Percentiles rank a stretch among this genome's conserved stretches.
Evolutionary conservation across 2,797 vertebrate genomes (phyloP).

Genomic region (Myotis pilosus): DNA sequence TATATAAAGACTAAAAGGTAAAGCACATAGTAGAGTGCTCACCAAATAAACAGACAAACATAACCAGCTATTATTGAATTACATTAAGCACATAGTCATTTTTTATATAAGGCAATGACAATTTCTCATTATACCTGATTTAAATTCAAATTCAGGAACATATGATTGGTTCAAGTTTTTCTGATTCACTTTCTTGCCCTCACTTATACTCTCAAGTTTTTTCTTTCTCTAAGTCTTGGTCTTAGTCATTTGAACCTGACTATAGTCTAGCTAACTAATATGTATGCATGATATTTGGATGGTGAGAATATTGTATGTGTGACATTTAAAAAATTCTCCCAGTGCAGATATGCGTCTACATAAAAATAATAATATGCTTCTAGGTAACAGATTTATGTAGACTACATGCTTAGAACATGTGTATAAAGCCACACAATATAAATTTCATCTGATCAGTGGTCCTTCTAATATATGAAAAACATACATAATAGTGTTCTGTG

Average conservation of each 20-base stretch:
- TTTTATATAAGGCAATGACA: background rate
- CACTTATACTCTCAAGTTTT: background rate
- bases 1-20: background rate
- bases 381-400: background rate
- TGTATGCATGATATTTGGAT: background rate
- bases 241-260: background rate
- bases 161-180: background rate
- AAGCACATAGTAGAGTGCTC: background rate
- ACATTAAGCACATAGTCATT: background rate
- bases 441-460: background rate
- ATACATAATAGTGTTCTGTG: background rate
- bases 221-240: background rate
- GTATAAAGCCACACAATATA: background rate
- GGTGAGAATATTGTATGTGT: background rate
- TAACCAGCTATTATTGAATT: background rate
- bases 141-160: background rate
- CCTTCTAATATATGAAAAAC: background rate
- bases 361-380: constrained; percentile 1
- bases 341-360: background rate
- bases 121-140: background rate
- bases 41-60: background rate
- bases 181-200: background rate
- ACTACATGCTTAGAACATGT: background rate
- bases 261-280: background rate
- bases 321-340: background rate